Percentiles rank a stretch among this genome's conserved stretches.
phyloP scores from a whole-genome alignment of 2,113 vertebrate genomes.

The Melospiza georgiana region DNA sequence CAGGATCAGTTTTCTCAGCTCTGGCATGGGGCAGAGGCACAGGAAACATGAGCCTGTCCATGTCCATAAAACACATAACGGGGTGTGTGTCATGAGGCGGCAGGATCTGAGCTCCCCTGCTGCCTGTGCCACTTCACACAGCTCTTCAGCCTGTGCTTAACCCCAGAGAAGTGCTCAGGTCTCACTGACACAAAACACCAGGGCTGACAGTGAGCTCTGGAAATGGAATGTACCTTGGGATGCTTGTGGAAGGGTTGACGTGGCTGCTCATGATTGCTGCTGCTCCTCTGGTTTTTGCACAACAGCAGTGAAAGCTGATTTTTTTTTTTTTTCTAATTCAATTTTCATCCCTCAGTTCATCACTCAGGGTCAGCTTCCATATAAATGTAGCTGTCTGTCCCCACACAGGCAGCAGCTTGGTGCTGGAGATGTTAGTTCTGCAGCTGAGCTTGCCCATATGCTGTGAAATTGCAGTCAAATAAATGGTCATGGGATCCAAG shows the following conservation, averaged over 20 bases:
- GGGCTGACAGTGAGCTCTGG: background rate
- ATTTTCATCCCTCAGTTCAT: background rate
- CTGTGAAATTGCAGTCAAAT: background rate
- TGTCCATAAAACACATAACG: background rate
- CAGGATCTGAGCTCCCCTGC: background rate
- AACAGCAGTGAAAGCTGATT: background rate
- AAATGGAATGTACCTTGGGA: background rate
- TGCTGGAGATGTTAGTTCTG: background rate
- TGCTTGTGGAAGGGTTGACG: background rate
- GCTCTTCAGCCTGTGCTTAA: background rate
- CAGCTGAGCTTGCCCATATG: background rate
- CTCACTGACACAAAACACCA: background rate
- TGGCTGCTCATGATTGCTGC: background rate
- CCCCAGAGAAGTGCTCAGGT: background rate
- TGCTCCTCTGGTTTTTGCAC: background rate
- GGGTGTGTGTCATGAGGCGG: background rate
- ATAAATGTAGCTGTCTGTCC: background rate
- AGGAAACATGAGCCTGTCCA: background rate
- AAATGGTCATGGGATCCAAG: background rate
- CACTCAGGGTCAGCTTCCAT: background rate
- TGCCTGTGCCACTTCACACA: fast-evolving
- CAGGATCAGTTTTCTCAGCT: background rate
- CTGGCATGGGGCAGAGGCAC: background rate
- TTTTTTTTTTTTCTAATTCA: background rate
- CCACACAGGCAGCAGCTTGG: background rate